phyloP scores from a whole-genome alignment of 1,140 invertebrate genomes.

The Habropoda laboriosa region DNA sequence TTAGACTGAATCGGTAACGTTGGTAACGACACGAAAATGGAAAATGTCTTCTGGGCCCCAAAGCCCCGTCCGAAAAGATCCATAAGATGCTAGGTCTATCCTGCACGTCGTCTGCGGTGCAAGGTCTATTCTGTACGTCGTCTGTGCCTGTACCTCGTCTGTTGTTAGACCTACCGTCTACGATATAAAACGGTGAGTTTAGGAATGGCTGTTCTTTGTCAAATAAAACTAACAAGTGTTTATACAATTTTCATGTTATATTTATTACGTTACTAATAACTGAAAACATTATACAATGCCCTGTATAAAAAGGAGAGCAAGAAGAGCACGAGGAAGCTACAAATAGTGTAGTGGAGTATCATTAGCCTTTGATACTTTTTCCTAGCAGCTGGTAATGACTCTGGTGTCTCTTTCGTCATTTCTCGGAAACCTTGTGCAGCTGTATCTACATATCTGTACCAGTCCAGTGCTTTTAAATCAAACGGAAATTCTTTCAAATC shows the following conservation, averaged over 20 bases:
- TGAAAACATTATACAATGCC: not conserved
- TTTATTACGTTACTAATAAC: not conserved
- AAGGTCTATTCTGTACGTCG: too few species aligned
- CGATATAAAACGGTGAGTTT: too few species aligned
- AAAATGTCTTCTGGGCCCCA: too few species aligned
- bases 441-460: not conserved
- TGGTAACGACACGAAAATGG: too few species aligned
- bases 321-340: not conserved
- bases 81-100: too few species aligned
- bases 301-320: not conserved
- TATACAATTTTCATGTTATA: not conserved
- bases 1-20: too few species aligned
- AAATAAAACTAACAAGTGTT: not conserved
- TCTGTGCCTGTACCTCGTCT: too few species aligned
- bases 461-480: not conserved
- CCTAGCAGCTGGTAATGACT: not conserved
- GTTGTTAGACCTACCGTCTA: too few species aligned
- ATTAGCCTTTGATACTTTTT: not conserved
- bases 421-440: fast-evolving
- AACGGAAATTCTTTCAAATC: not conserved
- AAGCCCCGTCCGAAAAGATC: too few species aligned
- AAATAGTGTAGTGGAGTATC: not conserved
- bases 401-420: not conserved
- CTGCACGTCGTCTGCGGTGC: too few species aligned
- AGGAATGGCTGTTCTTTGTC: too few species aligned